A percentile compares a stretch with the other conserved stretches of the same genome.
Evolutionary conservation across 2,113 vertebrate species (phyloP).

Genomic region (Ceyx cyanopectus): DNA sequence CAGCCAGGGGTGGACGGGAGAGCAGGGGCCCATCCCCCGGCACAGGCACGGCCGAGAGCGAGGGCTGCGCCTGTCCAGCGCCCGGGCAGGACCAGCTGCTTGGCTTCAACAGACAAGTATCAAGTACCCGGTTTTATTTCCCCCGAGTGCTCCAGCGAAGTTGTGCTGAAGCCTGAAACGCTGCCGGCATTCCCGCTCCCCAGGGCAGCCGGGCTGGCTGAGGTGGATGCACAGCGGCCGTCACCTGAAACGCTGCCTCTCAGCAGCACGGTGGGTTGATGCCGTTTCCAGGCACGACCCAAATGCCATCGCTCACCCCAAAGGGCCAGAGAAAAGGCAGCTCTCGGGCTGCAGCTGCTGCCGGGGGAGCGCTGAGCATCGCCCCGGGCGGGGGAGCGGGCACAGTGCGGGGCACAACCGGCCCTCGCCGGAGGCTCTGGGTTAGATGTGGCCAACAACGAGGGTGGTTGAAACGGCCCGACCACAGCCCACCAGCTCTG

Average conservation of each 20-base stretch:
- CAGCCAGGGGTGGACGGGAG: fast-evolving
- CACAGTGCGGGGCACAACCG: fast-evolving
- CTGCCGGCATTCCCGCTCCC: fast-evolving
- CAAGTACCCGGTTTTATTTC: background rate
- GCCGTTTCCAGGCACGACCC: fast-evolving
- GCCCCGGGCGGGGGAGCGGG: background rate
- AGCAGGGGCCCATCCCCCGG: background rate
- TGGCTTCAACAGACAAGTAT: background rate
- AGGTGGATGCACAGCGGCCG: fast-evolving
- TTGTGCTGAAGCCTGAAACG: background rate
- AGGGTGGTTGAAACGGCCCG: fast-evolving
- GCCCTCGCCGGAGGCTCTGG: fast-evolving
- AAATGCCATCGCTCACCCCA: fast-evolving
- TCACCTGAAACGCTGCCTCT: fast-evolving
- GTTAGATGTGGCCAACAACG: background rate
- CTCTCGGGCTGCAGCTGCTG: fast-evolving
- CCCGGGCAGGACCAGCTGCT: background rate
- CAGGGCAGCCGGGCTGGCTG: constrained; percentile 9
- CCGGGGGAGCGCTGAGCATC: background rate
- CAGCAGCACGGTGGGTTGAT: background rate
- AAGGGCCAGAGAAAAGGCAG: fast-evolving
- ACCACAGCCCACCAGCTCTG: fast-evolving
- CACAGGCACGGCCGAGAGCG: background rate
- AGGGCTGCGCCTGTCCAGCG: fast-evolving
- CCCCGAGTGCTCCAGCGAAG: fast-evolving